Evolutionary conservation across 2,888 invertebrate species (phyloP), one percentile per base, ranked within the genome.

Genomic region (Dione vanillae): DNA sequence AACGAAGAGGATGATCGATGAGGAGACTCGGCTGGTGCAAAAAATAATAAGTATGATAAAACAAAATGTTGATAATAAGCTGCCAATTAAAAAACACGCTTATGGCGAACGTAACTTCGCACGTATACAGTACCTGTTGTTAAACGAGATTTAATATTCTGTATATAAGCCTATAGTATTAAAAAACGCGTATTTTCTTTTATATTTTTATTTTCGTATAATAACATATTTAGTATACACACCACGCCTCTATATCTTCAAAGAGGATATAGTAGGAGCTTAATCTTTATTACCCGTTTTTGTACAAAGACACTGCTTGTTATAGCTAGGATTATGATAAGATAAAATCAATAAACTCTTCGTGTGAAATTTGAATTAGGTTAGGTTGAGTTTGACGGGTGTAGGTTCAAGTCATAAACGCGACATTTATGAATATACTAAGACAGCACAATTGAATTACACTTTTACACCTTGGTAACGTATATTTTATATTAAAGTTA

Each of bases 81-180:
- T 66, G 72, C 64, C 72, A 69, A 72, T 69, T 64, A 67, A 64
- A 58, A 37, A 43, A 41, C 41, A 14, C 35, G 9, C 27, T 52
- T 37, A 35, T 52, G 43, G 41, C 54, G 47, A 20, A 37, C 43
- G 56, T 49, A 27, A 45, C 45, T 45, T 16, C 1, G n/a, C 45
- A 35, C 61, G 11, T 47, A 20, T 14, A 14, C 5, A 27, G 27
- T 10, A 61, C 27, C 59, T 27, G 45, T 43, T 45, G 43, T 27
- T n/a, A 27, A 45, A 45, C 8, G 40, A 40, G 12, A 12, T n/a
- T 62, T 1, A 11, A n/a, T 58, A n/a, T 2, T 27, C 37, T 6
- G 37, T 8, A 9, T 27, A n/a, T 20, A 27, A n/a, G 19, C 9
- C 58, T 58, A 3, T n/a, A 54, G 10, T 54, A n/a, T 5, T 16